These are phyloP conservation scores for Austrofundulus limnaeus DNA, from an alignment of 2,113 vertebrate species.

Conservation along the genomic window DNA sequence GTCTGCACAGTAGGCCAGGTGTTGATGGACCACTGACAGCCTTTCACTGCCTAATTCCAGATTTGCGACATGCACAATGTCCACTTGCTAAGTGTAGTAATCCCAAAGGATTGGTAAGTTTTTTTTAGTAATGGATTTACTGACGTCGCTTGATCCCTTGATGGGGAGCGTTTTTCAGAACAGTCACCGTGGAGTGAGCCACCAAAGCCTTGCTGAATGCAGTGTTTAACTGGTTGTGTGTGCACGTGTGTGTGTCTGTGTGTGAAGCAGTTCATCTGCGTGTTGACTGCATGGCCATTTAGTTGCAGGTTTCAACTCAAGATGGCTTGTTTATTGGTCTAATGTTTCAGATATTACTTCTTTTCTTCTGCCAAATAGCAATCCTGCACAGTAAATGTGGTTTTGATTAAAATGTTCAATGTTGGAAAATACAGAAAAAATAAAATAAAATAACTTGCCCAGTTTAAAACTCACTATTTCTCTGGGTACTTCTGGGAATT, in stretches of 20 bases:
- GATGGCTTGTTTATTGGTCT: neutral
- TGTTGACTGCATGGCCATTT: neutral
- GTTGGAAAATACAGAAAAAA: no score
- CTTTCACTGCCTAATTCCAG: conserved; percentile 72
- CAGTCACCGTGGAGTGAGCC: conserved; percentile 38
- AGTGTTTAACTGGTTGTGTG: conserved; percentile 17
- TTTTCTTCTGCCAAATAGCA: no score
- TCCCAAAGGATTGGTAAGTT: conserved; percentile 78
- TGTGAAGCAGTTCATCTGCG: conserved; percentile 1
- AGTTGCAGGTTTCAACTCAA: neutral
- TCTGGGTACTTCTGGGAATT: conserved; percentile 2
- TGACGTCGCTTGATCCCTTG: conserved; percentile 71
- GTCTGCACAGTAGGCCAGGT: conserved; percentile 66
- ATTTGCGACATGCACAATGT: conserved; percentile 70
- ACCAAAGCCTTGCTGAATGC: conserved; percentile 15
- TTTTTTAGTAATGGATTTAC: conserved; percentile 79
- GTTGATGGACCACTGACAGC: conserved; percentile 60
- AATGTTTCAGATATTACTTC: neutral
- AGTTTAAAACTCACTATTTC: conserved; percentile 7
- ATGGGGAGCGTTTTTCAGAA: conserved; percentile 61
- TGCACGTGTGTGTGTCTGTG: conserved; percentile 10
- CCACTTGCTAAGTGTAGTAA: conserved; percentile 74
- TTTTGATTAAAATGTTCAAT: no score
- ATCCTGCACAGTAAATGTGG: neutral
- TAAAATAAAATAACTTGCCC: no score